Evolutionary conservation across 2,797 vertebrate species (phyloP).

Genomic region (Falco berigora): DNA sequence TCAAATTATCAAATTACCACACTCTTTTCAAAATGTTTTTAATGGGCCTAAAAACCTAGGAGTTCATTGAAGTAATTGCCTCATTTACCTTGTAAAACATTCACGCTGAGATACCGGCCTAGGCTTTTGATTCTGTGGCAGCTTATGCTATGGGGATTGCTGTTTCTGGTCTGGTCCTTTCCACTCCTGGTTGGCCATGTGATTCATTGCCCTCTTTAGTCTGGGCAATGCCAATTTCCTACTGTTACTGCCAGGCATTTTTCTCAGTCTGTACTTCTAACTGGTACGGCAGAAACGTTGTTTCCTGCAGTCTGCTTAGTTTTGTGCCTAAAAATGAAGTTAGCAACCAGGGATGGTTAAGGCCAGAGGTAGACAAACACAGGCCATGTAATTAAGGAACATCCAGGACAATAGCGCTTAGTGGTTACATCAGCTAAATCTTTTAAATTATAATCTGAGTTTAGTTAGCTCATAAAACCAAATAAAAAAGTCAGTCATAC

Average conservation of each 20-base stretch:
- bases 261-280: not conserved
- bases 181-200: accelerated
- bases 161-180: not conserved
- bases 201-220: not conserved
- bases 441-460: not conserved
- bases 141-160: not conserved
- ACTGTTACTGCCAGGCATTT: not conserved
- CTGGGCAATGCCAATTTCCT: not conserved
- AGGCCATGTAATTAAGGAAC: too few relatives aligned
- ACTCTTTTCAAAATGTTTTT: not conserved
- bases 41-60: not conserved
- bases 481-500: not conserved
- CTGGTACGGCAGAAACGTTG: not conserved
- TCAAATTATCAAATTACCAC: not conserved
- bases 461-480: not conserved
- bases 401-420: too few relatives aligned
- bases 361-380: not conserved
- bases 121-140: not conserved
- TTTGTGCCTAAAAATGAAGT: not conserved
- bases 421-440: not conserved
- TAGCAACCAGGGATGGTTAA: not conserved
- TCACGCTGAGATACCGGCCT: not conserved
- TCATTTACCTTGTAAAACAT: not conserved
- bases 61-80: not conserved
- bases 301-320: not conserved